Conservation (phyloP, 2,797 vertebrate genomes). For the Taeniopygia guttata region DNA sequence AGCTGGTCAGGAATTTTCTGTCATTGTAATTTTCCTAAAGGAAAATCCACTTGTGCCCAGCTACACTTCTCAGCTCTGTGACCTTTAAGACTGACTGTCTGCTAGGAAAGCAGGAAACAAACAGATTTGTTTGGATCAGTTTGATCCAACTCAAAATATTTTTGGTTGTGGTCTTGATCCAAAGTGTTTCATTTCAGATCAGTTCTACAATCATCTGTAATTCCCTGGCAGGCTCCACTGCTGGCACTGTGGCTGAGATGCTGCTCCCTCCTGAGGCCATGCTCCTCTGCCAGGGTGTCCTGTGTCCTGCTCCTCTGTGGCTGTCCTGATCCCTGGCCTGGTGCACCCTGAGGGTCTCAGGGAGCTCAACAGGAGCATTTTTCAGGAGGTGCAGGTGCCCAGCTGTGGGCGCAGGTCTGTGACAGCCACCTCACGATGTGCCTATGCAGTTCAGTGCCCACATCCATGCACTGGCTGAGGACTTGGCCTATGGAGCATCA, state of each 20-base stretch:
- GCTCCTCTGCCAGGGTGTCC: not conserved
- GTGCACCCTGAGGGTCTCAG: fast-evolving
- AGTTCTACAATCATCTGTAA: conserved; percentile 47
- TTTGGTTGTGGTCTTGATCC: conserved; percentile 40
- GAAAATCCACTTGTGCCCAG: conserved; percentile 31
- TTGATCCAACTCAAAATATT: conserved; percentile 23
- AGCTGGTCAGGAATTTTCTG: conserved; percentile 25
- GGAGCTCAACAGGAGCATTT: not conserved
- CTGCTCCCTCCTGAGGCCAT: not conserved
- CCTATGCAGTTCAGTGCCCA: not conserved
- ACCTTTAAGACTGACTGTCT: conserved; percentile 56
- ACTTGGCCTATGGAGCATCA: not conserved
- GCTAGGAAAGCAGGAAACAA: conserved; percentile 62
- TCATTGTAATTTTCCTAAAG: conserved; percentile 16
- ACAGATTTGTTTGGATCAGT: conserved; percentile 57
- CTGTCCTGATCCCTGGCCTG: not conserved
- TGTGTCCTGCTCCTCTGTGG: not conserved
- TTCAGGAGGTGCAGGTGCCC: not conserved
- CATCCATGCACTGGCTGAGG: not conserved
- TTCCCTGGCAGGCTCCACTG: conserved; percentile 2
- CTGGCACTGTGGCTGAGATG: not conserved
- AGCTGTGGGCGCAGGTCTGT: too few relatives aligned
- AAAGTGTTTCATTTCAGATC: conserved; percentile 57
- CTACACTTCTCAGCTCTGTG: conserved; percentile 3
- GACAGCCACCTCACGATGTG: not conserved